Evolutionary conservation across 35 echinoderm and acorn worm species (phyloP), one percentile per base, ranked within the genome.

Genomic region (Strongylocentrotus purpuratus): DNA sequence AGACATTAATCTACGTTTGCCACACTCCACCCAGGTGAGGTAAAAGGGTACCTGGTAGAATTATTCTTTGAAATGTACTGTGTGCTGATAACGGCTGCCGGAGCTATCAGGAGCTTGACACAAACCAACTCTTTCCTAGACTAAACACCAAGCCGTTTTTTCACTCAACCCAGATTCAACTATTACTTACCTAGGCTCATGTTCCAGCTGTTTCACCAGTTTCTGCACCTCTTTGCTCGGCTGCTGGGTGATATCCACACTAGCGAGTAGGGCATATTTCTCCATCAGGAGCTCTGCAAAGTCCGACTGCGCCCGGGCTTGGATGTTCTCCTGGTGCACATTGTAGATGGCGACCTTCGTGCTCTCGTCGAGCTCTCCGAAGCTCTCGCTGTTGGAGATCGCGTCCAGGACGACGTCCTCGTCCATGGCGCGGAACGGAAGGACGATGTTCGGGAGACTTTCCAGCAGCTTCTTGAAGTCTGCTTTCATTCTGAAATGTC

Each of bases 381-480:
- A 97, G 33, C 97, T 96, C 31, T 97, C 97, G 47, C 91, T 47
- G 70, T 97, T 86, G 18, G 86, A 85, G 13, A 99, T 95, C 12
- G 95, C 90, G 31, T 91, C 92, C 46, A 94, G 61, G 55, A 96
- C 94, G 31, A 94, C 94, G 0, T 97, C 90, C 20, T 96, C 95
- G 22, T 89, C 92, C 94, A 95, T 95, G 48, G 95, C 87, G 8
- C 97, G 96, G 31, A 96, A 96, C 7, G 98, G 96, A 18, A 96
- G 85, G 18, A 99, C 96, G 31, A 96, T 95, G 33, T 97, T 95
- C 9, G 48, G 93, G 47, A 96, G 88, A 17, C 94, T 50, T 46
- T 95, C 85, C 32, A 98, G 88, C 9, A 98, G 95, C 86, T 98
- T 96, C 50, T 96, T 96, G 96, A 97, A 99, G 7, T 99, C 98